Conservation (phyloP, 2,113 vertebrate species). For the Neomonachus schauinslandi region DNA sequence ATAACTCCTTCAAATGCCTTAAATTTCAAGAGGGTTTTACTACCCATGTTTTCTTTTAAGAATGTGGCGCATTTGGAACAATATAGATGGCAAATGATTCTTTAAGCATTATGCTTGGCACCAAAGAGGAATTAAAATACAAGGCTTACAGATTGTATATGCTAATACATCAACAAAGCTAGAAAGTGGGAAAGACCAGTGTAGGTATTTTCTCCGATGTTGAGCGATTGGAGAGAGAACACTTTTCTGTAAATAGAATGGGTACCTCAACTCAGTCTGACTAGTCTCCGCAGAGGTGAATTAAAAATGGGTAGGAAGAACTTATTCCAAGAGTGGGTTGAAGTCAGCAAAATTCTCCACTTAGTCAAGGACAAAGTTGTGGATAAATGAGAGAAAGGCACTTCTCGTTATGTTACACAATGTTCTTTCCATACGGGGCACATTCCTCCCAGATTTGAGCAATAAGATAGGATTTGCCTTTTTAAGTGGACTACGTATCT, state of each 20-base stretch:
- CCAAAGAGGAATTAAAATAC: conserved; percentile 81
- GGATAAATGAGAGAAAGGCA: not conserved
- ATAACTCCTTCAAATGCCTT: conserved; percentile 83
- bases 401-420: not conserved
- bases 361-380: not conserved
- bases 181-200: conserved; percentile 40
- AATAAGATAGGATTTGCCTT: not conserved
- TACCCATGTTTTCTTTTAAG: conserved; percentile 81
- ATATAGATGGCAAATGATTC: conserved; percentile 77
- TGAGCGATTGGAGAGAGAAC: not conserved
- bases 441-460: not conserved
- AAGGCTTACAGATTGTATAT: conserved; percentile 70
- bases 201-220: conserved; percentile 61
- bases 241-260: conserved; percentile 41
- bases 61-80: conserved; percentile 73
- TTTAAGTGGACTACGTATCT: conserved; percentile 28
- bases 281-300: conserved; percentile 42
- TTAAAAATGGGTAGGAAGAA: conserved; percentile 21
- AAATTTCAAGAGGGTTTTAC: conserved; percentile 84
- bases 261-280: not conserved
- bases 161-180: conserved; percentile 65
- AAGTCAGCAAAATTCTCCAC: conserved; percentile 31
- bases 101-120: conserved; percentile 75
- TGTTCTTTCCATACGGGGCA: conserved; percentile 16
- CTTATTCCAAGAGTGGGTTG: not conserved